phyloP scores from a whole-genome alignment of 2,797 vertebrate genomes.

The Rhynchotus rufescens region DNA sequence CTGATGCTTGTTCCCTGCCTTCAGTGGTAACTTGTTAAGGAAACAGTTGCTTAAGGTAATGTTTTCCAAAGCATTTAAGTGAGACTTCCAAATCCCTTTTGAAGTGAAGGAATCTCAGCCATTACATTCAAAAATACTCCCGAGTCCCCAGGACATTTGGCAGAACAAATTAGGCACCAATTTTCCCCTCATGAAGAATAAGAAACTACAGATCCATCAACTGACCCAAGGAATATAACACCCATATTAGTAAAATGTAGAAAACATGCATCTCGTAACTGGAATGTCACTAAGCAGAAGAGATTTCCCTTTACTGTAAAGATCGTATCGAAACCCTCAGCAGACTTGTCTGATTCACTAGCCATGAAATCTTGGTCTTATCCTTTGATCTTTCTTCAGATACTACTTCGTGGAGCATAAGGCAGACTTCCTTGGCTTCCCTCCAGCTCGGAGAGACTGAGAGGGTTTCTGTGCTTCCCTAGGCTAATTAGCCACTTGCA shows the following conservation, averaged over 20 bases:
- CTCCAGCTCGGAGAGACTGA: constrained; percentile 25
- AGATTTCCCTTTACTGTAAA: neutral
- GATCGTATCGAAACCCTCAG: neutral
- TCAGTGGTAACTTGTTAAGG: neutral
- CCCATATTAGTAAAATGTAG: neutral
- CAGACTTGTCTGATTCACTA: constrained; percentile 33
- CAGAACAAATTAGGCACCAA: neutral
- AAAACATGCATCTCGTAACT: neutral
- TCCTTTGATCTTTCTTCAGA: constrained; percentile 63
- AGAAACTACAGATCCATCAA: constrained; percentile 47
- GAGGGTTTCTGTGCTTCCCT: constrained; percentile 4
- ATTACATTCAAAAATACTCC: neutral
- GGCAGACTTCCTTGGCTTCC: constrained; percentile 31
- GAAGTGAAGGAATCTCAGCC: neutral
- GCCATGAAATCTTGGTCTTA: constrained; percentile 45
- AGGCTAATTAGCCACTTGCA: constrained; percentile 7
- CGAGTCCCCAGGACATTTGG: neutral
- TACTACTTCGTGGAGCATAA: constrained; percentile 23
- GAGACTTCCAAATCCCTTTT: neutral
- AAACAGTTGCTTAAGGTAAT: neutral
- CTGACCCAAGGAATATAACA: constrained; percentile 44
- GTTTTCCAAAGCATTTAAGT: neutral
- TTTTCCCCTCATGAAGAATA: neutral
- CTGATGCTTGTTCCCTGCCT: neutral
- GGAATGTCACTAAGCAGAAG: neutral